Conservation (phyloP, 2,888 invertebrate genomes). For the Himalopsyche japonica region DNA sequence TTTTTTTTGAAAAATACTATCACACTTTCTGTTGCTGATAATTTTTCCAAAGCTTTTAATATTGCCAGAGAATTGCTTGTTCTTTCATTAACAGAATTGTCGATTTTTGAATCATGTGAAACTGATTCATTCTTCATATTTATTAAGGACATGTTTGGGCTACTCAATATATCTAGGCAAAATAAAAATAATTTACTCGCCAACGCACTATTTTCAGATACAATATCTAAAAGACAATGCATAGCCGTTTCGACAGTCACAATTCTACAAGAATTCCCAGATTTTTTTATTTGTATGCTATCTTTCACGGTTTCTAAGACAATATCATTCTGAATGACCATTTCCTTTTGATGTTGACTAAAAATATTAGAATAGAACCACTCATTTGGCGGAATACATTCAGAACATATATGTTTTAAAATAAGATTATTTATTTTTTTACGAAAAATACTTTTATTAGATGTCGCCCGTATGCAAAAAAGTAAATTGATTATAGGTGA, state of each 20-base stretch:
- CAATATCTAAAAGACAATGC: slow-evolving; percentile 47
- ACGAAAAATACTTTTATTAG: slow-evolving; percentile 48
- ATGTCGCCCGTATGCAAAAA: slow-evolving; percentile 51
- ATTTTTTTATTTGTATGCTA: slow-evolving; percentile 51
- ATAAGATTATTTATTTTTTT: slow-evolving; percentile 50
- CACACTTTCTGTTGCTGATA: slow-evolving; percentile 55
- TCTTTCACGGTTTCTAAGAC: slow-evolving; percentile 51
- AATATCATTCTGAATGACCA: slow-evolving; percentile 41
- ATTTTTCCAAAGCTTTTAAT: slow-evolving; percentile 57
- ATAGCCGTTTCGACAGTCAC: slow-evolving; percentile 46
- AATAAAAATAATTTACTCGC: slow-evolving; percentile 48
- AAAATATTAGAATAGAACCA: slow-evolving; percentile 38
- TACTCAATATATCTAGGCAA: slow-evolving; percentile 48
- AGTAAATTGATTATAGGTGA: slow-evolving; percentile 52
- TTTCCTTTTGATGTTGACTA: slow-evolving; percentile 39
- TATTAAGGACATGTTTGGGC: slow-evolving; percentile 26
- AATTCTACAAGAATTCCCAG: slow-evolving; percentile 41
- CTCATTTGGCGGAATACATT: slow-evolving; percentile 43
- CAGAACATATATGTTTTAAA: slow-evolving; percentile 43
- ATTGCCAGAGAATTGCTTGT: slow-evolving; percentile 52
- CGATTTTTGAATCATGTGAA: slow-evolving; percentile 39
- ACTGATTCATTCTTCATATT: slow-evolving; percentile 45
- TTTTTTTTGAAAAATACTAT: slow-evolving; percentile 52
- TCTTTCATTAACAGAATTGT: slow-evolving; percentile 43
- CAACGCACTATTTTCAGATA: slow-evolving; percentile 45